phyloP scores from a whole-genome alignment of 2,797 vertebrate genomes.

The Sternarchorhynchus goeldii region DNA sequence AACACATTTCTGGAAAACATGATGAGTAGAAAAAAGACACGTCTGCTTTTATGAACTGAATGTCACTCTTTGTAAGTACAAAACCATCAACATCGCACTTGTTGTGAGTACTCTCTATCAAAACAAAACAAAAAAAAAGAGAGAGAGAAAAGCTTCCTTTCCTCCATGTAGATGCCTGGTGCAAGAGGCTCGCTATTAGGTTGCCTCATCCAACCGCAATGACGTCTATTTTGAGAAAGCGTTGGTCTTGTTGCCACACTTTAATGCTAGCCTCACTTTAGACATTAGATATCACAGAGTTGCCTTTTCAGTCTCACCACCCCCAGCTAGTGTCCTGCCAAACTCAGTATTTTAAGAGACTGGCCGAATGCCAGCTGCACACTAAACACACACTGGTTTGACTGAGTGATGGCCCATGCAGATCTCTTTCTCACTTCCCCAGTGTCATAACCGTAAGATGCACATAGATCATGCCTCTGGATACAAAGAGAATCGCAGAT shows the following conservation, averaged over 20 bases:
- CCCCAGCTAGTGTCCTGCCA: slow-evolving; percentile 61
- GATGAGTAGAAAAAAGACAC: background rate
- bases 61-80: slow-evolving; percentile 9
- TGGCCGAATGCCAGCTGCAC: slow-evolving; percentile 65
- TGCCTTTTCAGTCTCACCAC: slow-evolving; percentile 35
- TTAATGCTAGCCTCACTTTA: slow-evolving; percentile 28
- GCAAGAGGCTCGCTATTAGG: slow-evolving; percentile 35
- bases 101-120: slow-evolving; percentile 16
- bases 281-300: slow-evolving; percentile 7
- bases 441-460: slow-evolving; percentile 59
- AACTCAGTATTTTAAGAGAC: slow-evolving; percentile 64
- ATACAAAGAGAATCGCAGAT: slow-evolving; percentile 47
- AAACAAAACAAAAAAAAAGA: slow-evolving; percentile 17
- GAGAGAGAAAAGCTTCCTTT: slow-evolving; percentile 25
- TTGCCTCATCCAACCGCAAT: slow-evolving; percentile 20
- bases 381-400: slow-evolving; percentile 65
- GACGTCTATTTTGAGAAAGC: slow-evolving; percentile 29
- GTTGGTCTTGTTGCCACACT: slow-evolving; percentile 42
- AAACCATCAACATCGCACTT: slow-evolving; percentile 23
- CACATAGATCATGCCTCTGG: slow-evolving; percentile 62
- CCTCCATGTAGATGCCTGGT: slow-evolving; percentile 30
- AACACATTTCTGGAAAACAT: no score
- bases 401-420: slow-evolving; percentile 55
- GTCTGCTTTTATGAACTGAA: slow-evolving; percentile 13
- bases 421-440: slow-evolving; percentile 53